phyloP scores from a whole-genome alignment of 2,888 invertebrate species.

The Nowickia ferox region DNA sequence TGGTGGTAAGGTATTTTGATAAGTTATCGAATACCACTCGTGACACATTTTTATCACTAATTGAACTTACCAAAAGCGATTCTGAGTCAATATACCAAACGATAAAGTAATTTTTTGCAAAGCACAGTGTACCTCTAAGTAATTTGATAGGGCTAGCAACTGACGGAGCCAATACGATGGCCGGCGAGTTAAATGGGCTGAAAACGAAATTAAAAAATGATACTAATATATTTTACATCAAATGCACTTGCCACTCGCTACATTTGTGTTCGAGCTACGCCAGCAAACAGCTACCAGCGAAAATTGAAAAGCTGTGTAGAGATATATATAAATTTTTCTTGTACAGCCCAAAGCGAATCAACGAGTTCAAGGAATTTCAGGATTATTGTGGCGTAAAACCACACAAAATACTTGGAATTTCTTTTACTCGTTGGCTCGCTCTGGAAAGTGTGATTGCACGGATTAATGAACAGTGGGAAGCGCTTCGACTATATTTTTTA shows the following conservation, averaged over 20 bases:
- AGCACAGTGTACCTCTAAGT: slow-evolving; percentile 26
- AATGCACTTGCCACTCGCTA: not conserved
- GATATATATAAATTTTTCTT: slow-evolving; percentile 14
- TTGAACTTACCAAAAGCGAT: not conserved
- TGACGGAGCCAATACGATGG: slow-evolving; percentile 15
- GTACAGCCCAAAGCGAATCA: slow-evolving; percentile 11
- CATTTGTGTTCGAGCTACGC: not conserved
- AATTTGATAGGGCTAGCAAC: not conserved
- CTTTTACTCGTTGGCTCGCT: slow-evolving; percentile 66
- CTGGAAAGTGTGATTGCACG: slow-evolving; percentile 66
- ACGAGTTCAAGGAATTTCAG: slow-evolving; percentile 9
- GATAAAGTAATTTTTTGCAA: not conserved
- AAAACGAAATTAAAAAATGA: not conserved
- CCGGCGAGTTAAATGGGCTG: not conserved
- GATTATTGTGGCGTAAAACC: slow-evolving; percentile 54
- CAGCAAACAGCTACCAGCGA: not conserved
- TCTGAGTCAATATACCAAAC: not conserved
- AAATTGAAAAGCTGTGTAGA: slow-evolving; percentile 8
- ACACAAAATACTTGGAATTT: slow-evolving; percentile 65
- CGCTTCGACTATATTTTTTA: slow-evolving; percentile 60
- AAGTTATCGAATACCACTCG: not conserved
- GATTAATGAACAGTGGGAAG: slow-evolving; percentile 65
- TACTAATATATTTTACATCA: slow-evolving; percentile 6
- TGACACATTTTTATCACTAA: not conserved
- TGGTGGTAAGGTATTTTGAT: slow-evolving; percentile 3